phyloP scores from a whole-genome alignment of 2,888 invertebrate genomes.

The Drosophila antonietae region DNA sequence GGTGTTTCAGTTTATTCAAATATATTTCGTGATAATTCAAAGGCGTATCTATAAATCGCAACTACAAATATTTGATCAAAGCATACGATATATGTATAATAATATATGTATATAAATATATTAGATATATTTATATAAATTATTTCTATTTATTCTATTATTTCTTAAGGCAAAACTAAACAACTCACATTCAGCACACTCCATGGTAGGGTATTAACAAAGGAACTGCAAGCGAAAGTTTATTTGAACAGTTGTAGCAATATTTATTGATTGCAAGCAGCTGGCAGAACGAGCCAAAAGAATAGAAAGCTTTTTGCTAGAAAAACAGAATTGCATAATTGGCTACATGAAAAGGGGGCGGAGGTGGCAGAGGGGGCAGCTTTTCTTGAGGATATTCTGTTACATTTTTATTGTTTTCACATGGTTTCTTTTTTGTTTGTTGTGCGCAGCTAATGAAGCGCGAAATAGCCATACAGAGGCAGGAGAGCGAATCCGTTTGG shows the following conservation, averaged over 20 bases:
- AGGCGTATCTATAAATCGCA: no score
- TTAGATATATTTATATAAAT: no score
- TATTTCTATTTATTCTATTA: no score
- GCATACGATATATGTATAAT: no score
- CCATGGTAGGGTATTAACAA: conserved; percentile 20
- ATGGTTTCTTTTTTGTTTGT: conserved; percentile 21
- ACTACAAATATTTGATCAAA: no score
- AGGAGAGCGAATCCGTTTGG: conserved; percentile 12
- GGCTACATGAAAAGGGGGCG: conserved; percentile 35
- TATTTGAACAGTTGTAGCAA: conserved; percentile 46
- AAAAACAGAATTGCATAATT: conserved; percentile 66
- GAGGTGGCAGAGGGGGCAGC: not conserved
- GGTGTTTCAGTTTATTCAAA: no score
- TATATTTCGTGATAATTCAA: no score
- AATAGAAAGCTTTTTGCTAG: conserved; percentile 53
- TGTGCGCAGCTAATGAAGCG: conserved; percentile 67
- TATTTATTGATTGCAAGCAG: conserved; percentile 72
- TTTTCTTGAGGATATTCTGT: not conserved
- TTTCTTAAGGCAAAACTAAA: not conserved
- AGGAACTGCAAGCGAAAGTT: conserved; percentile 48
- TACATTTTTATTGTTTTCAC: conserved; percentile 27
- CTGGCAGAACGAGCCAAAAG: conserved; percentile 28
- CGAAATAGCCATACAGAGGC: conserved; percentile 45
- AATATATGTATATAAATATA: no score
- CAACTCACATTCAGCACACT: not conserved